Conservation (phyloP, 2,113 vertebrate genomes). For the Chaetodon trifascialis region DNA sequence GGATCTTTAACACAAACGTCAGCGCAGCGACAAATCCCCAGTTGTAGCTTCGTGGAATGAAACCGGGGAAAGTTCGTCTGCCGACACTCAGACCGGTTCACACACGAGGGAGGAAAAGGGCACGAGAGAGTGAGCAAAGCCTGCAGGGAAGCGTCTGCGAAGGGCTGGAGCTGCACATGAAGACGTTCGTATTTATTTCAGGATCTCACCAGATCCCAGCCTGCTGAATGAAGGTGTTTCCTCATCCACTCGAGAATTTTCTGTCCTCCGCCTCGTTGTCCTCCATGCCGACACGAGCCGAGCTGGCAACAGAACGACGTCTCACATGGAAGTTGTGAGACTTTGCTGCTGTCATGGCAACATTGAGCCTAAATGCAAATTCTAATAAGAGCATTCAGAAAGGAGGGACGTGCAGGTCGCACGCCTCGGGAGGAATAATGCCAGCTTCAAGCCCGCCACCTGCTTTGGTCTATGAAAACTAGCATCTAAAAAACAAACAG, state of each 20-base stretch:
- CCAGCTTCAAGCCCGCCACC: slow-evolving; percentile 13
- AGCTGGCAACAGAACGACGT: slow-evolving; percentile 7
- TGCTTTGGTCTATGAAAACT: slow-evolving; percentile 12
- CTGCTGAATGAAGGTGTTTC: slow-evolving; percentile 4
- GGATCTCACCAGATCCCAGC: not conserved
- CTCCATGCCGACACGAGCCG: not conserved
- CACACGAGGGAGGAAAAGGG: not conserved
- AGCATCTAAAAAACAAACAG: not conserved
- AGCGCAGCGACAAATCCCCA: slow-evolving; percentile 5
- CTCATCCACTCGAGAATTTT: not conserved
- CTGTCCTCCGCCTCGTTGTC: not conserved
- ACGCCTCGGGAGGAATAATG: slow-evolving; percentile 13
- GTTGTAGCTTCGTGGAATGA: not conserved
- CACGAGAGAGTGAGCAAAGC: slow-evolving; percentile 24
- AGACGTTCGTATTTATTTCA: not conserved
- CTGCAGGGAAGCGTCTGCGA: not conserved
- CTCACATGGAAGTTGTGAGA: slow-evolving; percentile 39
- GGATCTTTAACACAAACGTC: not conserved
- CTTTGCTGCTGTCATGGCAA: slow-evolving; percentile 57
- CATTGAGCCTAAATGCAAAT: slow-evolving; percentile 34
- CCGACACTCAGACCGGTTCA: not conserved
- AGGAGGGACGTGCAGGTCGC: slow-evolving; percentile 25
- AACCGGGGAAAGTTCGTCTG: slow-evolving; percentile 5
- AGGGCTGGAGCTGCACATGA: slow-evolving; percentile 10
- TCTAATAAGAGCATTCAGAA: slow-evolving; percentile 40